Percentiles rank a stretch among this genome's conserved stretches.
Conservation (phyloP, 2,888 invertebrate species). For the Disparrhopalites patrizii region DNA sequence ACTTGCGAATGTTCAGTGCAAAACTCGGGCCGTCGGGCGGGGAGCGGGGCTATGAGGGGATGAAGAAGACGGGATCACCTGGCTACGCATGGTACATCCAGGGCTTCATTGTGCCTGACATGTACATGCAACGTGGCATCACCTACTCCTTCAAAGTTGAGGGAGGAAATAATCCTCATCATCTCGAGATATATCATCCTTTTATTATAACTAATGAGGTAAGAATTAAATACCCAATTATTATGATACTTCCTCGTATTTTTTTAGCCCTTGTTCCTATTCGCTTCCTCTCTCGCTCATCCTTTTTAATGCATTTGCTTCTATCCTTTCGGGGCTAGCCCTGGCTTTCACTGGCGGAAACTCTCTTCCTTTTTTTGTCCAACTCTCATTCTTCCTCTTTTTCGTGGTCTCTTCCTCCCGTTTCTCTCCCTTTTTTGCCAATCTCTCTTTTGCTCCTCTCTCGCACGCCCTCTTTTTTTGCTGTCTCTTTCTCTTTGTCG, state of each 20-base stretch:
- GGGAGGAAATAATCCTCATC: constrained; percentile 86
- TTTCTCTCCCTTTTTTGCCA: too few species aligned
- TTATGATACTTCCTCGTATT: too few species aligned
- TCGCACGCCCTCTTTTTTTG: not conserved
- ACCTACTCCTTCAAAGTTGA: constrained; percentile 74
- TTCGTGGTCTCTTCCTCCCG: not conserved
- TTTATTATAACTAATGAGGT: constrained; percentile 77
- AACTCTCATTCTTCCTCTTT: too few species aligned
- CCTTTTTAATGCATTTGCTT: not conserved
- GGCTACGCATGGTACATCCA: constrained; percentile 89
- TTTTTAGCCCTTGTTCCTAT: too few species aligned
- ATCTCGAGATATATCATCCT: constrained; percentile 80
- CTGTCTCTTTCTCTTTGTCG: too few species aligned
- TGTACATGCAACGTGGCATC: constrained; percentile 78
- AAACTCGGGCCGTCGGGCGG: constrained; percentile 81
- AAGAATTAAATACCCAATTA: constrained; percentile 21
- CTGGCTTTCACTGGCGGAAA: not conserved
- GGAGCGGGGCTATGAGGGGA: constrained; percentile 69
- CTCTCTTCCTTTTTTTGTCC: not conserved
- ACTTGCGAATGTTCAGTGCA: constrained; percentile 73
- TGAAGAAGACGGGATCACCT: constrained; percentile 58
- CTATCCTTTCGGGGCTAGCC: not conserved
- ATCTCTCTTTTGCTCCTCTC: not conserved
- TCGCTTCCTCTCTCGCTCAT: not conserved
- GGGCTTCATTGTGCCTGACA: constrained; percentile 78